Evolutionary conservation across 2,797 vertebrate species (phyloP), one percentile per base, ranked within the genome.

Genomic region (Oreortyx pictus): DNA sequence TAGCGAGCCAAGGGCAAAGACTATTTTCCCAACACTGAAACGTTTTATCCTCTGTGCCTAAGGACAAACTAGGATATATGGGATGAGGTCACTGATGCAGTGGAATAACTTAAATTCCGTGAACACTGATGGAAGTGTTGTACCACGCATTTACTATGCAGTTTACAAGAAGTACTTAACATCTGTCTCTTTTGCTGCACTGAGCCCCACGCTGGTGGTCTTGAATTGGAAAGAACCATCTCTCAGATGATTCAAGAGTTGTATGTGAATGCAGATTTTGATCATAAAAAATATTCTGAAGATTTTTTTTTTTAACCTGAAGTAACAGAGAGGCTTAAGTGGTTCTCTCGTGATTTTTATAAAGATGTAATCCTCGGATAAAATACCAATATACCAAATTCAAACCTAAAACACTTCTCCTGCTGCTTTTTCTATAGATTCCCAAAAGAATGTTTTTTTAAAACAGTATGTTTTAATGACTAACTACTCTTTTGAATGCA

Each of bases 331-430:
- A 74, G 64, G 46, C 52, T 88, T 57, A 75, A 59, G 74, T 75
- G 44, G 71, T 39, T 93, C 86, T 61, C 52, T 68, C 67, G 44
- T 81, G 49, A 75, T 59, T 87, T 81, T 62, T 52, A 65, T 76
- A 64, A 96, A 89, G 85, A 43, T 46, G n/a, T 39, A 61, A 60
- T 49, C 71, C 90, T 92, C 57, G 62, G 44, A 59, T 92, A 88
- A 83, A 90, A 82, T 83, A 39, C 64, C 61, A 76, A 35, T 75
- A 74, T 35, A 82, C 64, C 80, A 56, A 90, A 90, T 89, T 93
- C 39, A 91, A 93, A 95, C 31, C 50, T 92, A 60, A 78, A 59
- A 4, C 7, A 0, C 43, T 82, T 90, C 24, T 39, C 17, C 43
- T 39, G 25, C 59, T 89, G 5, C 41, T 35, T 54, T 72, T 75